phyloP scores from a whole-genome alignment of 1,140 invertebrate species.

The Drosophila nannoptera region DNA sequence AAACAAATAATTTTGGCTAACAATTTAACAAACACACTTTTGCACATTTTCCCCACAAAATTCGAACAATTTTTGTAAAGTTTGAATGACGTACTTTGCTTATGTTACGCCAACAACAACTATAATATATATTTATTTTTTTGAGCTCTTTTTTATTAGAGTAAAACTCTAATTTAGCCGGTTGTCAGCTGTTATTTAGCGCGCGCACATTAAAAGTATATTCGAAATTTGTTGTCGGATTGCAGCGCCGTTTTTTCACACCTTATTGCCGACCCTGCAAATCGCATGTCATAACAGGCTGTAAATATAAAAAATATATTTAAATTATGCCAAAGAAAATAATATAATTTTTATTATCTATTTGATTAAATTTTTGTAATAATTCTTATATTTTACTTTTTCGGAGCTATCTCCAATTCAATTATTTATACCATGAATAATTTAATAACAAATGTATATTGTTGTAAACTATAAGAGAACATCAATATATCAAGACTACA shows the following conservation, averaged over 20 bases:
- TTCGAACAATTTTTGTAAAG: conserved; percentile 43
- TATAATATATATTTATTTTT: conserved; percentile 22
- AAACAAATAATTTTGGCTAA: conserved; percentile 75
- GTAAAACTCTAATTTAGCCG: conserved; percentile 41
- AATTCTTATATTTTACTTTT: too few relatives aligned
- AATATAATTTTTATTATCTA: not conserved
- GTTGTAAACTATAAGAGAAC: not conserved
- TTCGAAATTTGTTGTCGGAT: conserved; percentile 11
- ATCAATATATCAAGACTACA: not conserved
- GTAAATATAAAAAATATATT: conserved; percentile 19
- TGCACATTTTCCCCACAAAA: conserved; percentile 64
- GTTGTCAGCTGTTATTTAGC: conserved; percentile 19
- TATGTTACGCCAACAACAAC: conserved; percentile 36
- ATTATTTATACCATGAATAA: not conserved
- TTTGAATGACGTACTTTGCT: conserved; percentile 51
- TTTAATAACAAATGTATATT: not conserved
- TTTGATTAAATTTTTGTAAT: not conserved
- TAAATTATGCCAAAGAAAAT: not conserved
- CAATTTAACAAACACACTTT: conserved; percentile 74
- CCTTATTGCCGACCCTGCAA: conserved; percentile 27
- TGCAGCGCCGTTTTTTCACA: conserved; percentile 24
- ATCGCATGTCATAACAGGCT: conserved; percentile 30
- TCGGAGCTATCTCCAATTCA: not conserved
- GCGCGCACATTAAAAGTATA: conserved; percentile 20
- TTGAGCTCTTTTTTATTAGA: conserved; percentile 24